Evolutionary conservation across 1,140 invertebrate species (phyloP).

Genomic region (Trichonephila clavipes): DNA sequence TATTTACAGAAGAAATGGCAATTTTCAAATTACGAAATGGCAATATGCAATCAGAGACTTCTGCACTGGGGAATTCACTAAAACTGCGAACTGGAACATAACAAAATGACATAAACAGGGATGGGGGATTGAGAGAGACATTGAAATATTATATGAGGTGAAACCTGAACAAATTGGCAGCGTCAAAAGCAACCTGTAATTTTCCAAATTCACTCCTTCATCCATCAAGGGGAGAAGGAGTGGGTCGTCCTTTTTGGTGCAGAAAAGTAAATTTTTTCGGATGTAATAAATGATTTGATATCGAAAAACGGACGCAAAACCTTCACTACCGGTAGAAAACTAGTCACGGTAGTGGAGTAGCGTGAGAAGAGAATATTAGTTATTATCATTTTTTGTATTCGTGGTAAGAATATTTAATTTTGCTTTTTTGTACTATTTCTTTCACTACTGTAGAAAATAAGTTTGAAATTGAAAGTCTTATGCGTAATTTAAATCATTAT

Average conservation of each 20-base stretch:
- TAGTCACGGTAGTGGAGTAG: neutral
- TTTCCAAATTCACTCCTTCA: neutral
- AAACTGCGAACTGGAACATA: no score
- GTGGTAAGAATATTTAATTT: neutral
- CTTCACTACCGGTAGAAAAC: neutral
- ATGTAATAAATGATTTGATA: neutral
- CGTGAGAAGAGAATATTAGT: neutral
- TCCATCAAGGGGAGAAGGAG: neutral
- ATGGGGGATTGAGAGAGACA: neutral
- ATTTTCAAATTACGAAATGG: no score
- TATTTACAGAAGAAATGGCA: no score
- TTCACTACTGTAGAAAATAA: neutral
- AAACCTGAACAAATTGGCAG: neutral
- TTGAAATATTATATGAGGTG: neutral
- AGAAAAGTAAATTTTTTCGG: neutral
- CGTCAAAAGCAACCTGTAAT: slow-evolving; percentile 24
- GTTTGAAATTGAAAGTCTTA: no score
- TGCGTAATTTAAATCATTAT: no score
- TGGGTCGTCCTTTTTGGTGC: neutral
- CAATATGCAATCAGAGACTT: no score
- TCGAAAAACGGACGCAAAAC: neutral
- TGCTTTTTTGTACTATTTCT: neutral
- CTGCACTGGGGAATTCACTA: no score
- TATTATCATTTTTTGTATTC: neutral
- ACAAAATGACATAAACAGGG: no score